Percentiles rank a stretch among this genome's conserved stretches.
Evolutionary conservation across 2,113 vertebrate species (phyloP).

Genomic region (Anoura caudifer): DNA sequence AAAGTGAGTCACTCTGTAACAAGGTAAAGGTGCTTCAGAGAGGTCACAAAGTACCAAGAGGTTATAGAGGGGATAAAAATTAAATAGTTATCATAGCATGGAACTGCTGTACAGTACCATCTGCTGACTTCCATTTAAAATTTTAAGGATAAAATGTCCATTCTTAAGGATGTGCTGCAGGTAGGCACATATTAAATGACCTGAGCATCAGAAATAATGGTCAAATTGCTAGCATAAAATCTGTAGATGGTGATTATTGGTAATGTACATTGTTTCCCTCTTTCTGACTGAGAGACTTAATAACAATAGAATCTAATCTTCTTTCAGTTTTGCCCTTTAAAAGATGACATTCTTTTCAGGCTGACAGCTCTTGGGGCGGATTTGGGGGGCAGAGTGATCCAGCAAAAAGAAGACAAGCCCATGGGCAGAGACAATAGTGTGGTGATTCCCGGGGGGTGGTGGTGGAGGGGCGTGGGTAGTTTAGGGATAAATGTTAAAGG

Average conservation of each 20-base stretch:
- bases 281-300: neutral
- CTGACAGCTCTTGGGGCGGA: too few species aligned
- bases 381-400: too few species aligned
- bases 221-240: neutral
- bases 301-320: neutral
- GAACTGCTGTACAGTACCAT: neutral
- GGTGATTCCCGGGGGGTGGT: too few species aligned
- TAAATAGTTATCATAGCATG: constrained; percentile 7
- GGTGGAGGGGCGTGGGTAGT: too few species aligned
- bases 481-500: too few species aligned
- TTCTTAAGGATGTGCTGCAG: neutral
- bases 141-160: constrained; percentile 40
- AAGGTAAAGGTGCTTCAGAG: constrained; percentile 27
- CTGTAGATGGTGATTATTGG: neutral
- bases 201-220: neutral
- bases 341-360: neutral
- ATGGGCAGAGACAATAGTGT: too few species aligned
- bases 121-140: constrained; percentile 16
- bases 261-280: neutral
- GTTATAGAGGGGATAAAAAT: neutral
- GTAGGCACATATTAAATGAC: neutral
- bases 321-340: neutral
- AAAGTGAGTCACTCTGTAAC: neutral
- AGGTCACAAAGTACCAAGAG: constrained; percentile 22
- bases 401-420: too few species aligned